Percentiles rank a stretch among this genome's conserved stretches.
These are phyloP conservation scores for Phataginus tetradactyla DNA, from an alignment of 2,797 vertebrate genomes.

Conservation along the genomic window DNA sequence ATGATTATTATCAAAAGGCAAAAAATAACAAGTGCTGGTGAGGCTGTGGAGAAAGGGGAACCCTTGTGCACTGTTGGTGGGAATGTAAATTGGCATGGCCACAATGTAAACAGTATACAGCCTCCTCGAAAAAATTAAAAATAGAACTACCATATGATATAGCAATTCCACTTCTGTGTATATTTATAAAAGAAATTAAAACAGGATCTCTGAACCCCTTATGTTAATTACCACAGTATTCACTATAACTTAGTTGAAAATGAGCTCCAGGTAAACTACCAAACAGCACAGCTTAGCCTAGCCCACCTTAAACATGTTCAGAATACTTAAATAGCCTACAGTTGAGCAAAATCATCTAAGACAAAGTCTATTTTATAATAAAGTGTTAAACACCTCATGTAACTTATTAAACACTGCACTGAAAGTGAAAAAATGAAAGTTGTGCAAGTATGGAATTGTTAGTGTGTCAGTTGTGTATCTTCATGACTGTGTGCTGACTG, in stretches of 20 bases:
- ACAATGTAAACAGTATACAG: neutral
- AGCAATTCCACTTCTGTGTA: too few relatives aligned
- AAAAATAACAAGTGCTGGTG: neutral
- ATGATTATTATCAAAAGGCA: neutral
- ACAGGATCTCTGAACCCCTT: too few relatives aligned
- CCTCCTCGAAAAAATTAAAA: neutral
- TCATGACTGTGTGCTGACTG: neutral
- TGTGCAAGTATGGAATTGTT: neutral
- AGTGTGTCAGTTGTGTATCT: neutral
- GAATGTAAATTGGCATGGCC: neutral
- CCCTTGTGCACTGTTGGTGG: neutral
- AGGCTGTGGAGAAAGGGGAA: neutral
- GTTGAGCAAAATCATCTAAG: neutral
- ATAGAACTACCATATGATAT: too few relatives aligned
- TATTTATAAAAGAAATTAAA: too few relatives aligned
- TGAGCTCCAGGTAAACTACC: neutral
- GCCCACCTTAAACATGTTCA: neutral
- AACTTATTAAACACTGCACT: neutral
- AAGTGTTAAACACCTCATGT: neutral
- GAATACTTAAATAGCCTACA: neutral
- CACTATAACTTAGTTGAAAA: too few relatives aligned
- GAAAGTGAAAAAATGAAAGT: neutral
- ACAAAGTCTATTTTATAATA: neutral
- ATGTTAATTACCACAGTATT: too few relatives aligned
- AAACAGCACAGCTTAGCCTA: neutral